A percentile compares a stretch with the other conserved stretches of the same genome.
Evolutionary conservation across 2,888 invertebrate species (phyloP).

Genomic region (Lamellibrachia satsuma): DNA sequence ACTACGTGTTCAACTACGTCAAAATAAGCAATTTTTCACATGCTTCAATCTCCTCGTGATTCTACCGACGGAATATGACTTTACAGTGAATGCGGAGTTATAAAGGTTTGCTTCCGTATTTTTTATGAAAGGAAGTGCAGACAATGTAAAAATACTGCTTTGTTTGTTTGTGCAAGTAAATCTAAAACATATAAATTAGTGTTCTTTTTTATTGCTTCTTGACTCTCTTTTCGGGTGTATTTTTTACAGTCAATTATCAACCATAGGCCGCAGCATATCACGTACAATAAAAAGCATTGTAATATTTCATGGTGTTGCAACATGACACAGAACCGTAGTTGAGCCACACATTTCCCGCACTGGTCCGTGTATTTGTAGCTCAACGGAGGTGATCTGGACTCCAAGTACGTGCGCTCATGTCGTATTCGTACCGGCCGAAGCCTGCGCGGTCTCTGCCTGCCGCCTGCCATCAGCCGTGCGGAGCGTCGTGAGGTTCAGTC

Average conservation of each 20-base stretch:
- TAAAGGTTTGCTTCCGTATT: not conserved
- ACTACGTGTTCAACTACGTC: not conserved
- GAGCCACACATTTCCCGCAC: no score
- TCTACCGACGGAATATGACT: not conserved
- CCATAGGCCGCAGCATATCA: not conserved
- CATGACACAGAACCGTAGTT: not conserved
- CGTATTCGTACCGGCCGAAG: slow-evolving; percentile 46
- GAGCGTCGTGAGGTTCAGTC: slow-evolving; percentile 47
- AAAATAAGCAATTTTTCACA: not conserved
- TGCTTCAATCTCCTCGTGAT: not conserved
- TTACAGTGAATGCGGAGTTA: not conserved
- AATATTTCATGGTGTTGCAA: not conserved
- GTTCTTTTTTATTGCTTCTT: not conserved
- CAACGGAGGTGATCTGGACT: slow-evolving; percentile 43
- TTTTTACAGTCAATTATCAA: not conserved
- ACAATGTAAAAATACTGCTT: no score
- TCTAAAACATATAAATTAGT: no score
- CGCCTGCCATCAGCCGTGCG: slow-evolving; percentile 45
- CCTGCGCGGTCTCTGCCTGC: slow-evolving; percentile 46
- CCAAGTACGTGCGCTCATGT: slow-evolving; percentile 46
- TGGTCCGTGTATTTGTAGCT: slow-evolving; percentile 32
- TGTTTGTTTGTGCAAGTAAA: no score
- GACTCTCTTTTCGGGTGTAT: not conserved
- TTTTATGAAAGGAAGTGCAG: no score
- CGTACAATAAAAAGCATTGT: not conserved